phyloP scores from a whole-genome alignment of 2,113 vertebrate genomes.

The Coreoperca whiteheadi region DNA sequence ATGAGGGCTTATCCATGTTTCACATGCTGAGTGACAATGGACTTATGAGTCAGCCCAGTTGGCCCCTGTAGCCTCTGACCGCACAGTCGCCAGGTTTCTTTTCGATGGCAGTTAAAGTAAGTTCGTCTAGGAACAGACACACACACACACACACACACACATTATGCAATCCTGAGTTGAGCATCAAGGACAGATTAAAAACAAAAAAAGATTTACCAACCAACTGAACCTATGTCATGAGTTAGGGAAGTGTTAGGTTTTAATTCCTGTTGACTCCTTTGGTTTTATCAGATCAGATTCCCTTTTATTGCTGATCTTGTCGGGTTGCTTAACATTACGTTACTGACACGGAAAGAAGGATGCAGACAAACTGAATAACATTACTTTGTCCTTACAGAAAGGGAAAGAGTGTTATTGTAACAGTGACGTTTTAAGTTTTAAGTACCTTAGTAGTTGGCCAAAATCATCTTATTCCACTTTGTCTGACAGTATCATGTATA shows the following conservation, averaged over 20 bases:
- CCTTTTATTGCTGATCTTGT: background rate
- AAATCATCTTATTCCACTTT: too few species aligned
- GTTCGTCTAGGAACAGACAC: background rate
- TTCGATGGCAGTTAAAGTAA: background rate
- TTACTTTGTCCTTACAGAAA: background rate
- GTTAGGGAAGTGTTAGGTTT: too few species aligned
- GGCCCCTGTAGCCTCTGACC: constrained; percentile 53
- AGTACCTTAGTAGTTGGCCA: background rate
- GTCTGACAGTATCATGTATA: background rate
- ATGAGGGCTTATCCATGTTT: constrained; percentile 72
- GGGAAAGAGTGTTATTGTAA: background rate
- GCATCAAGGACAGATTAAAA: background rate
- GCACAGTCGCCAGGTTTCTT: constrained; percentile 46
- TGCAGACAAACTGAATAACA: background rate
- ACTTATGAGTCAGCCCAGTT: constrained; percentile 63
- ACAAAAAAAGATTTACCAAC: background rate
- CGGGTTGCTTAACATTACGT: background rate
- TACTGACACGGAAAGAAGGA: background rate
- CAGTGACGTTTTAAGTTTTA: background rate
- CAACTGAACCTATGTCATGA: background rate
- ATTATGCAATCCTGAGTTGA: background rate
- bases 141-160: background rate
- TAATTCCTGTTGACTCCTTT: background rate
- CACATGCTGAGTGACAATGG: constrained; percentile 77
- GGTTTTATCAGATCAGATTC: background rate